Conservation (phyloP, 2,113 vertebrate genomes). For the Eublepharis macularius region DNA sequence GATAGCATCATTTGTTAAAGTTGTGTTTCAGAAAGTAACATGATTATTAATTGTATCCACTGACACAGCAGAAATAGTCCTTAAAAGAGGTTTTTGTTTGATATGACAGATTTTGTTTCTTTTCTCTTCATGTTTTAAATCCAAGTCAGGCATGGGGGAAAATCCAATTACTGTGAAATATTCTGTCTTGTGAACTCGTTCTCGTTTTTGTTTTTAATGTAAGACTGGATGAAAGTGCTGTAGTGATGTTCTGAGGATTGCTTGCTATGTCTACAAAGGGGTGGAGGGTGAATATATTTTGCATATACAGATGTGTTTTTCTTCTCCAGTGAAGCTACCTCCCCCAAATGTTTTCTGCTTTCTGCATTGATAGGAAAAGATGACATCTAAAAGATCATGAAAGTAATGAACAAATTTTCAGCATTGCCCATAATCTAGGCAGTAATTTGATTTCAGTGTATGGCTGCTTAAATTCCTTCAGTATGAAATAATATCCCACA, state of each 20-base stretch:
- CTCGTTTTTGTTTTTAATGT: constrained; percentile 37
- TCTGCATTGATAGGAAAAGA: constrained; percentile 21
- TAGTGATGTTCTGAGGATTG: constrained; percentile 19
- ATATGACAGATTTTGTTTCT: background rate
- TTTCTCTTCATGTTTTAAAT: constrained; percentile 44
- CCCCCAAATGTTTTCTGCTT: constrained; percentile 31
- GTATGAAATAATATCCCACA: background rate
- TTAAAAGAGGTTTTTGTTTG: constrained; percentile 45
- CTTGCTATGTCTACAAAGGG: constrained; percentile 18
- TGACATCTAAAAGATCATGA: constrained; percentile 24
- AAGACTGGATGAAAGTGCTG: constrained; percentile 32
- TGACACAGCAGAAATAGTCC: constrained; percentile 71
- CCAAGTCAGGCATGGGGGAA: constrained; percentile 21
- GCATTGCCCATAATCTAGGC: background rate
- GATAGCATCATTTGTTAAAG: background rate
- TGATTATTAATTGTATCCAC: constrained; percentile 55
- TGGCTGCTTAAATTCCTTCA: background rate
- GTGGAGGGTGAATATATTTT: constrained; percentile 10
- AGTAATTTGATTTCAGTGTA: constrained; percentile 3
- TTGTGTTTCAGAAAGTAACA: constrained; percentile 26
- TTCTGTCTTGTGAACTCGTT: constrained; percentile 36
- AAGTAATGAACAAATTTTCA: constrained; percentile 10
- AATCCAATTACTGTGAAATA: constrained; percentile 46
- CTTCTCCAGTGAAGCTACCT: background rate
- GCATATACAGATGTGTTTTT: constrained; percentile 19